Evolutionary conservation across 2,797 vertebrate genomes (phyloP).

Genomic region (Xerus rutilus): DNA sequence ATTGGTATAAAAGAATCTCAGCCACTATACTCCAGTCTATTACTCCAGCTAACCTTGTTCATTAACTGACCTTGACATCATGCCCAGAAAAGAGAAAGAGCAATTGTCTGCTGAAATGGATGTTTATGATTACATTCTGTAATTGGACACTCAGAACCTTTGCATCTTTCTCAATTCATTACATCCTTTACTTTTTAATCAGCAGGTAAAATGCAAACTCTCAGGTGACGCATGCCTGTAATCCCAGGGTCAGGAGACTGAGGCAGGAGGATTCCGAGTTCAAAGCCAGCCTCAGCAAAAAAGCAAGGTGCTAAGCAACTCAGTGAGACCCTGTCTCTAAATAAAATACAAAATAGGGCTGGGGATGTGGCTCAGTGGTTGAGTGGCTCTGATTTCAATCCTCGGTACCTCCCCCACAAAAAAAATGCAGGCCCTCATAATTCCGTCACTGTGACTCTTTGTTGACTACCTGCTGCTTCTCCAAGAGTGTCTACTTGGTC

Average conservation of each 20-base stretch:
- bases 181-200: not conserved
- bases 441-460: not conserved
- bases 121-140: not conserved
- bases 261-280: too few species aligned
- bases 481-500: not conserved
- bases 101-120: not conserved
- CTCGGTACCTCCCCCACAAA: too few species aligned
- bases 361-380: too few species aligned
- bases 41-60: slow-evolving; percentile 5
- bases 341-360: too few species aligned
- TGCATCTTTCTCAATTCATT: not conserved
- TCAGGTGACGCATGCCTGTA: not conserved
- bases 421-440: not conserved
- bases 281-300: too few species aligned
- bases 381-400: too few species aligned
- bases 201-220: not conserved
- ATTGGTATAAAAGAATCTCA: not conserved
- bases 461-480: not conserved
- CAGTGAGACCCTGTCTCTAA: too few species aligned
- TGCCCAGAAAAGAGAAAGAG: not conserved
- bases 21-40: not conserved
- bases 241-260: too few species aligned
- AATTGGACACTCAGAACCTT: not conserved
- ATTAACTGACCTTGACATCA: not conserved
- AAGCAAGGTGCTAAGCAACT: too few species aligned